Percentiles rank a stretch among this genome's conserved stretches.
Evolutionary conservation across 2,797 vertebrate genomes (phyloP).

Genomic region (Acanthurus leucopareius): DNA sequence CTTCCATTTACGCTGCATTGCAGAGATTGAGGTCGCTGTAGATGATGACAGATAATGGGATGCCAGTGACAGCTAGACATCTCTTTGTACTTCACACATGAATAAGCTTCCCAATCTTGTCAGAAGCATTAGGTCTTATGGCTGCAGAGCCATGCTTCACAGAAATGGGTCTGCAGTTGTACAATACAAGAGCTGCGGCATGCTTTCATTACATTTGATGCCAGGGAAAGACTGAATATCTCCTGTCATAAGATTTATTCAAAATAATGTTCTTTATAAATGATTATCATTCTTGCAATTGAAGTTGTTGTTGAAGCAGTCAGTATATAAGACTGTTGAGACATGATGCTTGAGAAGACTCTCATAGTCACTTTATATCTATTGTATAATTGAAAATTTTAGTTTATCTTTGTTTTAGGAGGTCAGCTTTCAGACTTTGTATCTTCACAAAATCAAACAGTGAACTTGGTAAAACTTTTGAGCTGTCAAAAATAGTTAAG

Average conservation of each 20-base stretch:
- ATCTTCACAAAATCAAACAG: not conserved
- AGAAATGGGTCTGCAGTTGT: conserved; percentile 11
- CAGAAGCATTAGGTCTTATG: conserved; percentile 52
- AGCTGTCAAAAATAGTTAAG: no score
- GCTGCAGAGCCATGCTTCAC: conserved; percentile 19
- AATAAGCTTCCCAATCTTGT: conserved; percentile 48
- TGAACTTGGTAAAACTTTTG: not conserved
- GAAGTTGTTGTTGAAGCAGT: conserved; percentile 15
- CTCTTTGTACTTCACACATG: conserved; percentile 72
- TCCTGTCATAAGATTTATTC: conserved; percentile 1
- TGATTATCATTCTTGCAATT: conserved; percentile 8
- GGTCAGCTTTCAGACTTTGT: not conserved
- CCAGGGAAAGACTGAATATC: not conserved
- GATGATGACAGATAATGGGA: conserved; percentile 63
- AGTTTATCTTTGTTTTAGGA: no score
- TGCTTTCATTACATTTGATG: conserved; percentile 9
- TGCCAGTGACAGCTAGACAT: conserved; percentile 59
- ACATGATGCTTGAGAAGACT: not conserved
- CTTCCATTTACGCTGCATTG: conserved; percentile 22
- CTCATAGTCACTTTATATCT: not conserved
- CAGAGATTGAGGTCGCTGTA: conserved; percentile 38
- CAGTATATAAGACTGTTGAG: not conserved
- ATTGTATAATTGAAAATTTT: not conserved
- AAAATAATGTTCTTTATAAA: conserved; percentile 9
- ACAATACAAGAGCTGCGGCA: not conserved